Evolutionary conservation across 2,797 vertebrate genomes (phyloP), one percentile per base, ranked within the genome.

Genomic region (Spea hammondii): DNA sequence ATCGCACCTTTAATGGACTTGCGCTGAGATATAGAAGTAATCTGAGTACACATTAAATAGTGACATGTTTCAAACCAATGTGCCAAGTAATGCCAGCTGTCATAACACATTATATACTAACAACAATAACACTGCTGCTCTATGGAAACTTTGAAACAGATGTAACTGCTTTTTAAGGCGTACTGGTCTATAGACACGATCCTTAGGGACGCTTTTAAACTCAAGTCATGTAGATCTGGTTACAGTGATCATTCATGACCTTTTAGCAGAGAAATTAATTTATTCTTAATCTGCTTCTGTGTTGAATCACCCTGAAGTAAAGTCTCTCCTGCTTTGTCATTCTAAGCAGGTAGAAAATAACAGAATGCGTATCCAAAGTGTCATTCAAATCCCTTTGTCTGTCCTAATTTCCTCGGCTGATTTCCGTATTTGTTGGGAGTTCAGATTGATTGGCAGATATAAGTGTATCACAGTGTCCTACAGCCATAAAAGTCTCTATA

Each of bases 31-130:
- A 32, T 51, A 53, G 67, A 53, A 50, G 10, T 8, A 3, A 69
- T 14, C n/a, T 50, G 8, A 5, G n/a, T 4, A 5, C 48, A 72
- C 55, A 72, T 72, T 60, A 49, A 72, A 49, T 72, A 13, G 70
- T 12, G 53, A 69, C 46, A 14, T 74, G 59, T 71, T 71, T 71
- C 70, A 71, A 57, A 44, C 46, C 46, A 14, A 62, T 45, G 82
- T 87, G 83, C 82, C 80, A 86, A 84, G 65, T 83, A 80, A 54
- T 83, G 72, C 76, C 78, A 87, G 78, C 85, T 85, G 80, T 84
- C 83, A 87, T 80, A 83, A 84, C 83, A 85, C 78, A 84, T 45
- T 75, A 74, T 78, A 72, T 74, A 65, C 74, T 80, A 85, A 71
- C 82, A 83, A 83, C 79, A 87, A 76, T 83, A 85, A 82, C 69